Evolutionary conservation across 2,888 invertebrate species (phyloP), one percentile per base, ranked within the genome.

Genomic region (Trichogramma dendrolimi): DNA sequence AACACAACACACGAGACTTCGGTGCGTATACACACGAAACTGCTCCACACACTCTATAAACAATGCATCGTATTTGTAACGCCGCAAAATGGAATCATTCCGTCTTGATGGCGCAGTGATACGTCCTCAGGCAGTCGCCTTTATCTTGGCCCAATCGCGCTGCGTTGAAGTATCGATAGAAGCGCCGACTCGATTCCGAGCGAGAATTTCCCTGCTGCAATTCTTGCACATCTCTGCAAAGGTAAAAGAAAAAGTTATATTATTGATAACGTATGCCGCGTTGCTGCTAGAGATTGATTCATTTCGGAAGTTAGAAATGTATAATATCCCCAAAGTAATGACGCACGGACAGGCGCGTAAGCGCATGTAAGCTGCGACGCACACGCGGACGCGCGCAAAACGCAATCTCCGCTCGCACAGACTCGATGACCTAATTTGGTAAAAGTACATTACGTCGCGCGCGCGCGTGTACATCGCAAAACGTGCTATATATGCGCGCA

Each of bases 121-220:
- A 91, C 2, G 86, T 74, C 65, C 81, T 74, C 2, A 85, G 70
- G 71, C 92, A 93, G 73, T 92, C 90, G 67, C 87, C 87, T 70
- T 87, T 86, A 69, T 92, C 91, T 75, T 92, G 92, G 0, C 92
- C 92, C 71, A 91, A 88, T 70, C 92, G 84, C 0, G 92, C 92
- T 0, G 92, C 90, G 74, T 88, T 88, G 4, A 92, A 86, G 72
- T 91, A 90, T 72, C 85, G 84, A 80, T 90, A 89, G 79, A 92
- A 92, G 62, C 87, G 83, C 40, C 88, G 79, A 27, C 91, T 90
- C 62, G 87, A 87, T 67, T 83, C 83, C 78, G 90, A 91, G 68
- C 83, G 82, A 77, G 90, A 90, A 3, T 84, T 83, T 10, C 88
- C 87, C 66, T 87, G 87, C 50, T 89, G 84, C 40, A 92, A 81